Evolutionary conservation across 2,888 invertebrate species (phyloP).

Genomic region (Shargacucullia verbasci): DNA sequence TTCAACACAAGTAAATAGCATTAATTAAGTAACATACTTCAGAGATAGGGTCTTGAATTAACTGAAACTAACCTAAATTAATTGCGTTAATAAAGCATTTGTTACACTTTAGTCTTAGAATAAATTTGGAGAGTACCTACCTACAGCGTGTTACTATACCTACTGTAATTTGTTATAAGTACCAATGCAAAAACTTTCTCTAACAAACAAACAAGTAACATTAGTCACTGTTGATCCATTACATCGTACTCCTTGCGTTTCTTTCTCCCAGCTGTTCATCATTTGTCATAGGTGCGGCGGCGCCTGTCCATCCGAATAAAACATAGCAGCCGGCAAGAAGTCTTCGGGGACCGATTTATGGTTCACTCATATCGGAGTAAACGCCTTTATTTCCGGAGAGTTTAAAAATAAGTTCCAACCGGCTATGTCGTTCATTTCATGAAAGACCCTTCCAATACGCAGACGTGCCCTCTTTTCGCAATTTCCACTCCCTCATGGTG

Average conservation of each 20-base stretch:
- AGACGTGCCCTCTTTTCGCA: slow-evolving; percentile 47
- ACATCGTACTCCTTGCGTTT: slow-evolving; percentile 45
- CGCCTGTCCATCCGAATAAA: slow-evolving; percentile 76
- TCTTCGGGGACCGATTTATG: slow-evolving; percentile 77
- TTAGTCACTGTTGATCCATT: slow-evolving; percentile 55
- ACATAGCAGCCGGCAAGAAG: slow-evolving; percentile 73
- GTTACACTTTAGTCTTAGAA: slow-evolving; percentile 9
- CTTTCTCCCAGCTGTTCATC: slow-evolving; percentile 61
- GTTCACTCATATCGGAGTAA: slow-evolving; percentile 64
- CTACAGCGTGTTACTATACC: slow-evolving; percentile 11
- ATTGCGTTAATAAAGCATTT: slow-evolving; percentile 31
- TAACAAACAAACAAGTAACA: slow-evolving; percentile 55
- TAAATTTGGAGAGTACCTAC: slow-evolving; percentile 18
- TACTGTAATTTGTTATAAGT: slow-evolving; percentile 27
- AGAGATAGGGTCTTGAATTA: slow-evolving; percentile 19
- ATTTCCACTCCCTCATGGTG: slow-evolving; percentile 60
- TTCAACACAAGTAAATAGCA: slow-evolving; percentile 16
- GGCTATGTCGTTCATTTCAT: slow-evolving; percentile 49
- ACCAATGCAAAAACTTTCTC: slow-evolving; percentile 48
- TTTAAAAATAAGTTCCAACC: slow-evolving; percentile 65
- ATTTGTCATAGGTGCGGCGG: slow-evolving; percentile 68
- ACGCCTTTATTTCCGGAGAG: slow-evolving; percentile 64
- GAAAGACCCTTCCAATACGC: slow-evolving; percentile 27
- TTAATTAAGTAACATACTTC: slow-evolving; percentile 29
- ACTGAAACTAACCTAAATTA: slow-evolving; percentile 36